These are phyloP conservation scores for Aphis craccivora DNA, from an alignment of 1,140 invertebrate species.

Conservation along the genomic window DNA sequence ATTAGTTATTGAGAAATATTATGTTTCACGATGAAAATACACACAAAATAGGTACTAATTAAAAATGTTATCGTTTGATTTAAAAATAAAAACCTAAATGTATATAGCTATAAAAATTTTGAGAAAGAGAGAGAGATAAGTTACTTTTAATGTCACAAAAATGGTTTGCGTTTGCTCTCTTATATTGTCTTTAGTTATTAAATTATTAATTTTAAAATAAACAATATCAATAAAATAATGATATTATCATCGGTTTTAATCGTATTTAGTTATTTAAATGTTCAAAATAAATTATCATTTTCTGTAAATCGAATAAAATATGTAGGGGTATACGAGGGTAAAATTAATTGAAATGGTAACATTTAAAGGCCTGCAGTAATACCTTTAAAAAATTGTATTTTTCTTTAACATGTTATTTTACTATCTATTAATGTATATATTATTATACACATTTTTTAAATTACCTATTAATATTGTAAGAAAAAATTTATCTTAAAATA, in stretches of 20 bases:
- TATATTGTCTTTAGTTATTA: not conserved
- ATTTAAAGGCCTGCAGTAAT: not conserved
- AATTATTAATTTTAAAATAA: not conserved
- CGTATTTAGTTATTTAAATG: not conserved
- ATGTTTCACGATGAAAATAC: not conserved
- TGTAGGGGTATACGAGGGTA: too few species aligned
- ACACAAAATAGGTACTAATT: not conserved
- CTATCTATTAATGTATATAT: not conserved
- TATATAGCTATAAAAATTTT: not conserved
- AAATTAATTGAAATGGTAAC: not conserved
- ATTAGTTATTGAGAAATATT: constrained; percentile 10
- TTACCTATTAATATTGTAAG: too few species aligned
- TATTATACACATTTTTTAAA: too few species aligned
- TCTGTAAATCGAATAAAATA: not conserved
- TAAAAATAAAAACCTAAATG: not conserved
- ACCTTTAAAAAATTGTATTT: too few species aligned
- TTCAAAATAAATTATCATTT: not conserved
- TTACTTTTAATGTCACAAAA: not conserved
- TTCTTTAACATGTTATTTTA: not conserved
- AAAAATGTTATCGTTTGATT: not conserved
- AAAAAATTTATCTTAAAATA: not conserved
- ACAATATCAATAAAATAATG: not conserved
- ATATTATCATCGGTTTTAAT: not conserved
- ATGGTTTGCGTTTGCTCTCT: not conserved
- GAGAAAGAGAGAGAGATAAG: not conserved